phyloP scores from a whole-genome alignment of 1,140 invertebrate genomes.

The Theocolax elegans region DNA sequence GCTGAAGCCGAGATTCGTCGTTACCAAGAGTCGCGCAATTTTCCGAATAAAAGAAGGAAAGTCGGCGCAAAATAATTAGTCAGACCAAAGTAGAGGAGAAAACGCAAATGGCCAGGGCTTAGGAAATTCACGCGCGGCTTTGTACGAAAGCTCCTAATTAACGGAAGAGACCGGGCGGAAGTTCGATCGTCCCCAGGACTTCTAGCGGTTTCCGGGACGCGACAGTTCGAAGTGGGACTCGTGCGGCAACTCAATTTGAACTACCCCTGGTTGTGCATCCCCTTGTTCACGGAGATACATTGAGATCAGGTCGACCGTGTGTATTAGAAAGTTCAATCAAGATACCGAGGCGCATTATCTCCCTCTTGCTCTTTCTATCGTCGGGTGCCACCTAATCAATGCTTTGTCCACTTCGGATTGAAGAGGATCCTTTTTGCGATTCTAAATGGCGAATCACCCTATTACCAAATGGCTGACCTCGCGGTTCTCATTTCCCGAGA shows the following conservation, averaged over 20 bases:
- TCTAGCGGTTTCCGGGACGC: constrained; percentile 25
- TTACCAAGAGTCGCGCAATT: too few species aligned
- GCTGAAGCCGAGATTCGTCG: too few species aligned
- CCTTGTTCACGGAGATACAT: background rate
- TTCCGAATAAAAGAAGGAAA: too few species aligned
- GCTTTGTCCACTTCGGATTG: background rate
- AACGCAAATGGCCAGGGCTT: constrained; percentile 25
- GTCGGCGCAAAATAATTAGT: constrained; percentile 37
- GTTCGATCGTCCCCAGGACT: constrained; percentile 29
- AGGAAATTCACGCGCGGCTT: constrained; percentile 33
- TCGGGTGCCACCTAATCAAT: background rate
- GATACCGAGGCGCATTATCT: background rate
- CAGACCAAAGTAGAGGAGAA: background rate
- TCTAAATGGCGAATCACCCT: too few species aligned
- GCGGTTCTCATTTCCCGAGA: too few species aligned
- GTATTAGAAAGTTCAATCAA: background rate
- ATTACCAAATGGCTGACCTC: too few species aligned
- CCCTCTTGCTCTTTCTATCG: background rate
- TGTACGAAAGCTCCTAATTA: constrained; percentile 37
- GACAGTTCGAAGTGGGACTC: background rate
- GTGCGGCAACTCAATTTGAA: constrained; percentile 13
- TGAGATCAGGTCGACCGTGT: constrained; percentile 1
- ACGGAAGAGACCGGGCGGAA: constrained; percentile 26
- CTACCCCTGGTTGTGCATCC: background rate
- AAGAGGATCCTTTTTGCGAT: too few species aligned